Percentiles rank a stretch among this genome's conserved stretches.
Evolutionary conservation across 2,113 vertebrate genomes (phyloP).

Genomic region (Siphamia tubifer): DNA sequence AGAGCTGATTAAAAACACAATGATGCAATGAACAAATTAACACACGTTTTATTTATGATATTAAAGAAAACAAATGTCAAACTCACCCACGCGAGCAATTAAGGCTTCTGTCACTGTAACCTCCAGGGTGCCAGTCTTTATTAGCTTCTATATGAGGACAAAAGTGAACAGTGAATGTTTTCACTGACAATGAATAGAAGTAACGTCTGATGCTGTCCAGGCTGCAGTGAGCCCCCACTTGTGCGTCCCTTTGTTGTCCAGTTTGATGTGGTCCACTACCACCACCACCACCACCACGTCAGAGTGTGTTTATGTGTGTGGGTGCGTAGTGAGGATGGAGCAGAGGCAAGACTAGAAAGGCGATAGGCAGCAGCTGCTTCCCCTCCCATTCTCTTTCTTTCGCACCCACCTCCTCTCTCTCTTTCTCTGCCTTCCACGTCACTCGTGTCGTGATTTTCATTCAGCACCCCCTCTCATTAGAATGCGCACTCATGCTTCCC

Average conservation of each 20-base stretch:
- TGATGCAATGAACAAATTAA: not conserved
- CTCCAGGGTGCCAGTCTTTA: slow-evolving; percentile 58
- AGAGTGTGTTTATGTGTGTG: not conserved
- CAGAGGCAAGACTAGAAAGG: slow-evolving; percentile 43
- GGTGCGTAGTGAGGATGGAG: slow-evolving; percentile 15
- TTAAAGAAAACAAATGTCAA: not conserved
- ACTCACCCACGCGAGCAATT: slow-evolving; percentile 63
- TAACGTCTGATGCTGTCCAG: slow-evolving; percentile 2
- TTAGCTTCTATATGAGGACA: slow-evolving; percentile 1
- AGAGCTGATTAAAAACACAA: no score
- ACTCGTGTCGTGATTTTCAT: slow-evolving; percentile 69
- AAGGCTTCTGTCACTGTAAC: slow-evolving; percentile 65
- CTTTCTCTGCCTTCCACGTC: slow-evolving; percentile 56
- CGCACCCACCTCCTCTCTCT: slow-evolving; percentile 20
- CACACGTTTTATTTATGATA: no score
- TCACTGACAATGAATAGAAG: slow-evolving; percentile 4
- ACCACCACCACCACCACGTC: slow-evolving; percentile 22
- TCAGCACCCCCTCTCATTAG: slow-evolving; percentile 76
- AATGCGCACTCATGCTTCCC: slow-evolving; percentile 81
- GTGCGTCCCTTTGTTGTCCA: slow-evolving; percentile 80
- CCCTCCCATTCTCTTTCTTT: slow-evolving; percentile 57
- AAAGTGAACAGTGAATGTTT: slow-evolving; percentile 6
- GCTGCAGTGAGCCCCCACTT: slow-evolving; percentile 5
- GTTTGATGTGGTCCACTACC: slow-evolving; percentile 46
- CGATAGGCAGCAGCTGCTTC: slow-evolving; percentile 78